These are phyloP conservation scores for Alouatta palliata DNA, from an alignment of 2,113 vertebrate genomes.

Conservation along the genomic window DNA sequence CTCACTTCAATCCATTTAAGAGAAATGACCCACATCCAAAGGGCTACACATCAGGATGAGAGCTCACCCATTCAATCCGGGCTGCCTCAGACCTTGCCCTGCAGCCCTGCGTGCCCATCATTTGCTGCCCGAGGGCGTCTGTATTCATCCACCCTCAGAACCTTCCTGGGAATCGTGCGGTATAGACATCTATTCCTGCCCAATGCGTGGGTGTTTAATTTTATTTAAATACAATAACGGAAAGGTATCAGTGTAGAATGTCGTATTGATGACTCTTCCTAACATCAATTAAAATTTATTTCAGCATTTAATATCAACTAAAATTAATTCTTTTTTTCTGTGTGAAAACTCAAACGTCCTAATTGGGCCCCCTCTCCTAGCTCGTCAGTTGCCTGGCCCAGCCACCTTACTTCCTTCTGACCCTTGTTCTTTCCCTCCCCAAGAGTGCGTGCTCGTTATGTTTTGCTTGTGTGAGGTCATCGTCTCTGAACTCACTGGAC, in stretches of 20 bases:
- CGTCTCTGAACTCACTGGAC: not conserved
- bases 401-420: not conserved
- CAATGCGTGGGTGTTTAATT: accelerated
- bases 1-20: not conserved
- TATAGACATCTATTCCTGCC: not conserved
- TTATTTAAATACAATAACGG: not conserved
- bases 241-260: accelerated
- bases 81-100: accelerated
- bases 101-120: accelerated
- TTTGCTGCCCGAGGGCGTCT: not conserved
- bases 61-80: not conserved
- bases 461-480: not conserved
- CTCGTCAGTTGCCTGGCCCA: accelerated
- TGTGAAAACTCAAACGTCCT: not conserved
- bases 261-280: accelerated
- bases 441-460: not conserved
- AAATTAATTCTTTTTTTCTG: not conserved
- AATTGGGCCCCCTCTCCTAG: accelerated
- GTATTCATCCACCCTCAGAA: accelerated
- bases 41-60: not conserved
- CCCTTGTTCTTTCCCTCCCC: accelerated
- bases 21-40: not conserved
- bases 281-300: not conserved
- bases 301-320: too few relatives aligned
- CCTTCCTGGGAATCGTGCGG: not conserved